These are phyloP conservation scores for Dilophus febrilis DNA, from an alignment of 2,888 invertebrate genomes.

Conservation along the genomic window DNA sequence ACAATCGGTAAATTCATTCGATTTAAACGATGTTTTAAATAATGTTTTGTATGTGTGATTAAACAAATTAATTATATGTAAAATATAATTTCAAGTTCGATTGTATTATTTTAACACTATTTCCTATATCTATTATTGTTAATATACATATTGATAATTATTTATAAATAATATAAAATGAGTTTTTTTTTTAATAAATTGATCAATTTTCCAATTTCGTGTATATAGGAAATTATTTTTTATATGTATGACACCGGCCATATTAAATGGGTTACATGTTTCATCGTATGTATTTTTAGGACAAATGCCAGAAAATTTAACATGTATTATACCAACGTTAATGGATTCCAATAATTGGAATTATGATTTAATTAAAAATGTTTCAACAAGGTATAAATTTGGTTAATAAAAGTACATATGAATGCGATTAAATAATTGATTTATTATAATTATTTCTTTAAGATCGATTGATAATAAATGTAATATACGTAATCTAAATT, in stretches of 20 bases:
- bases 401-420: background rate
- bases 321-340: conserved; percentile 24
- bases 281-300: conserved; percentile 28
- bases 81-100: no score
- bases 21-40: no score
- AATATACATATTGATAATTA: background rate
- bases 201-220: no score
- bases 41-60: no score
- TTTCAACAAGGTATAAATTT: conserved; percentile 11
- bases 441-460: background rate
- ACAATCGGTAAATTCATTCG: no score
- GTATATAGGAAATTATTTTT: conserved; percentile 18
- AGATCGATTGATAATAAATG: conserved; percentile 16
- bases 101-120: no score
- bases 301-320: conserved; percentile 18
- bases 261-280: conserved; percentile 28
- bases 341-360: conserved; percentile 24
- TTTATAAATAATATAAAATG: no score
- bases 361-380: conserved; percentile 19
- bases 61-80: no score
- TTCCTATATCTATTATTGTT: background rate
- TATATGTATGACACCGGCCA: conserved; percentile 18
- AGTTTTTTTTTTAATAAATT: no score
- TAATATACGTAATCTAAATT: conserved; percentile 28
- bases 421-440: background rate